A percentile compares a stretch with the other conserved stretches of the same genome.
Conservation (phyloP, 1,140 invertebrate genomes). For the Bombus impatiens region DNA sequence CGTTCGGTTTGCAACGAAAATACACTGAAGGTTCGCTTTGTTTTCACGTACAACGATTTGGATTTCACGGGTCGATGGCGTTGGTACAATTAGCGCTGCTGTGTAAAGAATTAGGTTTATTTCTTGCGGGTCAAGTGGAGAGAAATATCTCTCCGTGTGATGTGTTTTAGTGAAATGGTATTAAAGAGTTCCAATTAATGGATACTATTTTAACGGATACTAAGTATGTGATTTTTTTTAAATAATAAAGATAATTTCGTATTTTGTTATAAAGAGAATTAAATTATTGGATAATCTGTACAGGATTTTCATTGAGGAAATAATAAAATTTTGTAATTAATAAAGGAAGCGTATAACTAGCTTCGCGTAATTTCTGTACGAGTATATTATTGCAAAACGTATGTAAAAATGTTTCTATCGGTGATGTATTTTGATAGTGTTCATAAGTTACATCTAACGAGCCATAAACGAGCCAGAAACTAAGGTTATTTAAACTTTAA, state of each 20-base stretch:
- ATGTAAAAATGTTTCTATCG: too few species aligned
- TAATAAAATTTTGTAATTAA: too few species aligned
- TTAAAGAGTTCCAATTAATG: neutral
- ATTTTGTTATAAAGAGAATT: neutral
- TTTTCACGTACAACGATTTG: neutral
- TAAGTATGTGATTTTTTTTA: neutral
- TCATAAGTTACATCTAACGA: too few species aligned
- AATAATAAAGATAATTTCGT: neutral
- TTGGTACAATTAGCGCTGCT: neutral
- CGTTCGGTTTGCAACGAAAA: conserved; percentile 25
- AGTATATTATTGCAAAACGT: neutral
- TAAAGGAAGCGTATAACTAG: too few species aligned
- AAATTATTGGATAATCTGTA: neutral
- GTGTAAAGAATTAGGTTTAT: neutral
- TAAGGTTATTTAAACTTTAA: too few species aligned
- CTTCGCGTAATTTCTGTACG: neutral
- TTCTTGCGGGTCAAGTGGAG: too few species aligned
- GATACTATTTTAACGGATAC: neutral
- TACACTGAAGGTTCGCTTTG: neutral
- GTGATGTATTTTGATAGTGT: too few species aligned
- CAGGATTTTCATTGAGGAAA: too few species aligned
- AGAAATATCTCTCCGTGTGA: neutral
- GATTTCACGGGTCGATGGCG: neutral
- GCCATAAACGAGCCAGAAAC: too few species aligned
- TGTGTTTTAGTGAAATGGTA: neutral